Evolutionary conservation across 2,797 vertebrate genomes (phyloP), one percentile per base, ranked within the genome.

Genomic region (Centroberyx gerrardi): DNA sequence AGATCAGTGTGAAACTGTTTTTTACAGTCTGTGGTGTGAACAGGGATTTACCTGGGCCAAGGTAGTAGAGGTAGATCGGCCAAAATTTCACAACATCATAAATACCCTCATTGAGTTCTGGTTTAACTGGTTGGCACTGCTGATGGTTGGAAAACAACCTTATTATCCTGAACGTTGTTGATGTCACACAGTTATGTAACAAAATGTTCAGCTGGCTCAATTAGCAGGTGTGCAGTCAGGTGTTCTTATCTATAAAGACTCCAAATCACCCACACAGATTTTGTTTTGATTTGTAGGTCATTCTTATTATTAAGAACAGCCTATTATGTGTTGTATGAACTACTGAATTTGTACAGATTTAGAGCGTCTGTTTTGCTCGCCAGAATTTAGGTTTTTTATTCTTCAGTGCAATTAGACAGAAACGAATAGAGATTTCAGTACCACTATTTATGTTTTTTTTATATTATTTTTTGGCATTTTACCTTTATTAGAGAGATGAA

Each of bases 121-220:
- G 77, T 84, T 74, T 1, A 56, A 40, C 80, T 28, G 65, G 87
- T 89, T 82, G 3, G 51, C 60, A 74, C 6, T 15, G 36, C 64
- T 14, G 55, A 71, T 68, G 67, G 54, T 15, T 65, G 22, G 58
- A 83, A 83, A 88, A 85, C 70, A 88, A 74, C 51, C 33, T 27
- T 22, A 51, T 78, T 80, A 77, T 70, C 31, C 27, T 14, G 13
- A 22, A 44, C 8, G 3, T 8, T 27, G 68, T n/a, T 78, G 36
- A 65, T 81, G 74, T 82, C 80, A 86, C 27, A 3, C 48, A 55
- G 58, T 28, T 22, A 36, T 18, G 54, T 49, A 18, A 80, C 33
- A 58, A 53, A 53, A 27, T 27, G 18, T 46, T 61, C 17, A 49
- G 63, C 31, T 40, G 58, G 13, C 33, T 75, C 63, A 27, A 42